Percentiles rank a stretch among this genome's conserved stretches.
These are phyloP conservation scores for Cephus spinipes DNA, from an alignment of 2,888 invertebrate species.

Conservation along the genomic window DNA sequence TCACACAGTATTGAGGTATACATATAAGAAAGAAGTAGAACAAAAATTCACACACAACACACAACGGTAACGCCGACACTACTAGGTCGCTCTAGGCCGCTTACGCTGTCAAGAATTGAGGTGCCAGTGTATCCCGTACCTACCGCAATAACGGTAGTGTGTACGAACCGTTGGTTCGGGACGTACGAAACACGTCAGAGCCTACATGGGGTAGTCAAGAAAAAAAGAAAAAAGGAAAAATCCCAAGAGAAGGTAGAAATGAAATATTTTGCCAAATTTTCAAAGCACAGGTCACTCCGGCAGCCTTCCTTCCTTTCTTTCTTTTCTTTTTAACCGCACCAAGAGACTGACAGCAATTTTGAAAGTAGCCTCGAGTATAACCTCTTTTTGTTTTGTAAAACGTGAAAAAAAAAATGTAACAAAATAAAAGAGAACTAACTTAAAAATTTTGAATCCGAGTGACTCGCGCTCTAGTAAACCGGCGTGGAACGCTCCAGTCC, in stretches of 20 bases:
- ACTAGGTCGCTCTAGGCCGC: background rate
- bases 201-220: background rate
- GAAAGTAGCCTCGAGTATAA: background rate
- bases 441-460: background rate
- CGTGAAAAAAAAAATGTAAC: background rate
- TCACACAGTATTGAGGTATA: background rate
- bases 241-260: background rate
- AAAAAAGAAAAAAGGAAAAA: background rate
- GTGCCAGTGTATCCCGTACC: background rate
- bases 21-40: background rate
- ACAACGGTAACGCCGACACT: background rate
- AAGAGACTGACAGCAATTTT: background rate
- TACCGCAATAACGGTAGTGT: conserved; percentile 4
- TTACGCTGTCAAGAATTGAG: background rate
- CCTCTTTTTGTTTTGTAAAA: background rate
- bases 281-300: background rate
- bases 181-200: background rate
- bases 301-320: background rate
- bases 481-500: background rate
- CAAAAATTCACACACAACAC: background rate
- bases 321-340: background rate
- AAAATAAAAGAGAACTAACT: background rate
- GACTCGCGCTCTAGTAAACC: conserved; percentile 4
- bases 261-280: background rate
- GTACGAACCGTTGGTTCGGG: background rate